These are phyloP conservation scores for Poecile atricapillus DNA, from an alignment of 2,113 vertebrate genomes.

Conservation along the genomic window DNA sequence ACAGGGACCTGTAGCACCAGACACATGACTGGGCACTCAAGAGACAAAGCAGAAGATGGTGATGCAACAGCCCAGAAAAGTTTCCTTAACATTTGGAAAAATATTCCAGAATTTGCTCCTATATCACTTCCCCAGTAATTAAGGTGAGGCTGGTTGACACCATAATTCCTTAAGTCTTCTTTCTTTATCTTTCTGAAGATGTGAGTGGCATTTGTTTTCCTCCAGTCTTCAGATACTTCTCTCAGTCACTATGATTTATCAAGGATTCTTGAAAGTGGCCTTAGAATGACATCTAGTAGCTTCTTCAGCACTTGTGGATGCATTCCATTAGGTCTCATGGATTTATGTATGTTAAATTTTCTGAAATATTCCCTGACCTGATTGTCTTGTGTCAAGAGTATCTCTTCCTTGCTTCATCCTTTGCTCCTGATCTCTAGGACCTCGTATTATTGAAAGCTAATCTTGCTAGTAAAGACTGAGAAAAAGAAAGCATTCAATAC, in stretches of 20 bases:
- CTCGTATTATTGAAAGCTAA: not conserved
- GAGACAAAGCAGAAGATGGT: not conserved
- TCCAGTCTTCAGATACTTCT: not conserved
- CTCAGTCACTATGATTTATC: not conserved
- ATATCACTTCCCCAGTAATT: not conserved
- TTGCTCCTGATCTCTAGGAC: not conserved
- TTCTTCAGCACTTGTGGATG: not conserved
- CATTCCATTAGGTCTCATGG: not conserved
- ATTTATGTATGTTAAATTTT: not conserved
- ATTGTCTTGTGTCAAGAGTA: not conserved
- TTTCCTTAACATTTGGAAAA: not conserved
- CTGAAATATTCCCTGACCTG: not conserved
- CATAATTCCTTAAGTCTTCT: too few species aligned
- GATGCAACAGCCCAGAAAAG: not conserved
- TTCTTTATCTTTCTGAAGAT: not conserved
- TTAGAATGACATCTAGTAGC: not conserved
- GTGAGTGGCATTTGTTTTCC: not conserved
- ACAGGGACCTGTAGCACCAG: not conserved
- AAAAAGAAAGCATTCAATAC: not conserved
- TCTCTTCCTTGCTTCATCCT: not conserved
- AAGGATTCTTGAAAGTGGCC: not conserved
- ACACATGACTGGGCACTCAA: not conserved
- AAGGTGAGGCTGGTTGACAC: not conserved
- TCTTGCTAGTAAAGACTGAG: not conserved
- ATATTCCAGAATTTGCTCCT: not conserved